Percentiles rank a stretch among this genome's conserved stretches.
phyloP scores from a whole-genome alignment of 1,140 invertebrate species.

The Hycleus phaleratus region DNA sequence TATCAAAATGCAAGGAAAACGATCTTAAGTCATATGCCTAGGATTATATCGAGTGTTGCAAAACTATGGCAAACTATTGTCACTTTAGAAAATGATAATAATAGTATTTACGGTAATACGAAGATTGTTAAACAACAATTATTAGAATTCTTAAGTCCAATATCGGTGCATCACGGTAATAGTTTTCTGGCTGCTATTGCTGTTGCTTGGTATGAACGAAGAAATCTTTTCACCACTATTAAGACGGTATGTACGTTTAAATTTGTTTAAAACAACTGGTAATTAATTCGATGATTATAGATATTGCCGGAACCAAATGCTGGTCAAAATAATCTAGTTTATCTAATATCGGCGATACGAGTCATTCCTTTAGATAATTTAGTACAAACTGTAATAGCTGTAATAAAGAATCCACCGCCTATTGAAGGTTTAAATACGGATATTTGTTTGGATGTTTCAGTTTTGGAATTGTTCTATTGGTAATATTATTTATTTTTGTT shows the following conservation, averaged over 20 bases:
- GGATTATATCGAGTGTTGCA: conserved; percentile 72
- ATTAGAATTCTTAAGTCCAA: conserved; percentile 78
- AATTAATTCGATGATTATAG: conserved; percentile 35
- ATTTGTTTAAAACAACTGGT: neutral
- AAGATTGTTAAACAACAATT: conserved; percentile 69
- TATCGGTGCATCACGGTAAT: conserved; percentile 76
- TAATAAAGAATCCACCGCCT: conserved; percentile 69
- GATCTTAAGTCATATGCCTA: conserved; percentile 70
- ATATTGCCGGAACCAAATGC: conserved; percentile 58
- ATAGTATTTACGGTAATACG: conserved; percentile 50
- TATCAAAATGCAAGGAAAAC: conserved; percentile 60
- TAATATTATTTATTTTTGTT: conserved; percentile 20
- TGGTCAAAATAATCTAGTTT: conserved; percentile 70
- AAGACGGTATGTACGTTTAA: conserved; percentile 43
- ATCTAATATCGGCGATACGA: conserved; percentile 71
- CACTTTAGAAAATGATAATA: conserved; percentile 41
- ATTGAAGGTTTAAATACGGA: conserved; percentile 55
- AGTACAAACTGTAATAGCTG: conserved; percentile 76
- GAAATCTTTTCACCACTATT: conserved; percentile 42
- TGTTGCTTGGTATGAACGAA: conserved; percentile 81
- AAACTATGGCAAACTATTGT: conserved; percentile 69
- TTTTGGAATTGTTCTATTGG: conserved; percentile 55
- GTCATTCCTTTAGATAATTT: conserved; percentile 80
- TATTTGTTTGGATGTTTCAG: conserved; percentile 54
- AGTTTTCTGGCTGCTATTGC: conserved; percentile 79